Percentiles rank a stretch among this genome's conserved stretches.
Conservation (phyloP, 2,113 vertebrate species). For the Limnothrissa miodon region DNA sequence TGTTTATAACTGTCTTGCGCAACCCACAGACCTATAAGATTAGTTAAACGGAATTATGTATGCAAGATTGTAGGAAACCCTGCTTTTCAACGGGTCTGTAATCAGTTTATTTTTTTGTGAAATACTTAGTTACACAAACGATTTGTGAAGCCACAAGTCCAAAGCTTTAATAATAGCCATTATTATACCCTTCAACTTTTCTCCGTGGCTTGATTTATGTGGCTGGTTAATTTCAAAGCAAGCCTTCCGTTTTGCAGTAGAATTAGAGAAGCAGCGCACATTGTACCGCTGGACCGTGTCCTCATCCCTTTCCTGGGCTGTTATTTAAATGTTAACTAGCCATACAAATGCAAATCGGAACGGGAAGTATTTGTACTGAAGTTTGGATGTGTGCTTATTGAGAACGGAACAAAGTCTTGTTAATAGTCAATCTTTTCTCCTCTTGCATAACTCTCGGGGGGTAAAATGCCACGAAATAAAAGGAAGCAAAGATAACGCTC, state of each 20-base stretch:
- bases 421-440: constrained; percentile 66
- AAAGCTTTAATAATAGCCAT: constrained; percentile 44
- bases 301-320: constrained; percentile 64
- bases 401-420: constrained; percentile 69
- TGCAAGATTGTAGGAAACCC: not conserved
- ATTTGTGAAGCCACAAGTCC: constrained; percentile 23
- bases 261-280: constrained; percentile 68
- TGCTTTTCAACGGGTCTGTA: not conserved
- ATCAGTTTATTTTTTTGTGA: constrained; percentile 1
- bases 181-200: constrained; percentile 27
- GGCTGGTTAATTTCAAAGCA: constrained; percentile 17
- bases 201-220: not conserved
- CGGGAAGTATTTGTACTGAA: constrained; percentile 68
- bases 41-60: not conserved
- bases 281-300: constrained; percentile 67
- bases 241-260: constrained; percentile 51
- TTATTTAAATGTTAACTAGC: constrained; percentile 79
- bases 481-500: constrained; percentile 14
- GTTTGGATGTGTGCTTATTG: constrained; percentile 63
- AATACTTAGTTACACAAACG: not conserved
- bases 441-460: constrained; percentile 30
- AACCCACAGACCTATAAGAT: not conserved
- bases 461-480: constrained; percentile 47
- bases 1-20: not conserved
- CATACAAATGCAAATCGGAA: constrained; percentile 77